A percentile compares a stretch with the other conserved stretches of the same genome.
phyloP scores from a whole-genome alignment of 1,140 invertebrate species.

The Drosophila seguyi region DNA sequence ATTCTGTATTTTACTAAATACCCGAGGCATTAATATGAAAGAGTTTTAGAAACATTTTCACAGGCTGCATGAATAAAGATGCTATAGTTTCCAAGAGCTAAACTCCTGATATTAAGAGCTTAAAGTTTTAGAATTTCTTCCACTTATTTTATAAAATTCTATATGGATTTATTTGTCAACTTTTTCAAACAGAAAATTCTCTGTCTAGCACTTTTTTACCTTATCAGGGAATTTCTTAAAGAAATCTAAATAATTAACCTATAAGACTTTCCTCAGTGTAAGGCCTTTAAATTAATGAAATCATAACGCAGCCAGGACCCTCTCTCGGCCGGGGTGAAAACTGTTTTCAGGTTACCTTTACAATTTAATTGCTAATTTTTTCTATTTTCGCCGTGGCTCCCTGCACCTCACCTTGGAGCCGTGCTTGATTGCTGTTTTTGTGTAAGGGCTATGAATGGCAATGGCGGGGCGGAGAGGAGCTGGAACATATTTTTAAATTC shows the following conservation, averaged over 20 bases:
- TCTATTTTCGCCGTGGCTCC: conserved; percentile 39
- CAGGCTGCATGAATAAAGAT: neutral
- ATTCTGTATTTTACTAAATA: neutral
- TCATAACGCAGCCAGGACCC: conserved; percentile 56
- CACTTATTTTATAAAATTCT: neutral
- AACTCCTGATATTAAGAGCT: neutral
- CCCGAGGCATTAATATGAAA: neutral
- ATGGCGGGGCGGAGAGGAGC: neutral
- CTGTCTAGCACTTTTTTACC: neutral
- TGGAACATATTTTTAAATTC: conserved; percentile 71
- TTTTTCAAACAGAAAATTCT: neutral
- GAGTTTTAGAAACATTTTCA: neutral
- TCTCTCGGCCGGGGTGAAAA: conserved; percentile 38
- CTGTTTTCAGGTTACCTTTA: conserved; percentile 54
- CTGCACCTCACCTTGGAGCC: conserved; percentile 46
- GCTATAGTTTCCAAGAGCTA: neutral
- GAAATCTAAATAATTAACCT: neutral
- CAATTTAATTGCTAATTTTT: conserved; percentile 77
- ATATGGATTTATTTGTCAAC: neutral
- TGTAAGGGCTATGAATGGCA: conserved; percentile 12
- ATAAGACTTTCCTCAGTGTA: neutral
- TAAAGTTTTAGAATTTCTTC: neutral
- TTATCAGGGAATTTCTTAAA: neutral
- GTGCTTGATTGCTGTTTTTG: conserved; percentile 63
- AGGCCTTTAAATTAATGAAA: conserved; percentile 66